These are phyloP conservation scores for Cybosia mesomella DNA, from an alignment of 2,888 invertebrate species.

Conservation along the genomic window DNA sequence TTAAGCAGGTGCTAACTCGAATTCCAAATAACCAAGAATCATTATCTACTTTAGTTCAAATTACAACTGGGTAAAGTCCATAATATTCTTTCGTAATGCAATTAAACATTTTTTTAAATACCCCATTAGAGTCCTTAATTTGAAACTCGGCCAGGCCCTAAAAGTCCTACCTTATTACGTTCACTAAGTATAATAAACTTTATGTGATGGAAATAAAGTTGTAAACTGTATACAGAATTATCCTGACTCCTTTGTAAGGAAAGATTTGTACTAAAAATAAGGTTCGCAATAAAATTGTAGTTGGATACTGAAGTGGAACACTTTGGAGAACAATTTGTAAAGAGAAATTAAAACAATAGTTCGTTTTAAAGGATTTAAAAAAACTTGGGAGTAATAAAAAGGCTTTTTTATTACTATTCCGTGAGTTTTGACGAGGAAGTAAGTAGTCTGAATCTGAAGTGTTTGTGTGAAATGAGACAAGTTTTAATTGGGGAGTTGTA, in stretches of 20 bases:
- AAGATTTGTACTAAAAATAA: conserved; percentile 49
- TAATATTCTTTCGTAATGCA: conserved; percentile 49
- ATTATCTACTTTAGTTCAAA: not conserved
- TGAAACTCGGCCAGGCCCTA: conserved; percentile 53
- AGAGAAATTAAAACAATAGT: conserved; percentile 41
- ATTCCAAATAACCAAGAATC: not conserved
- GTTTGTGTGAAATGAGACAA: not conserved
- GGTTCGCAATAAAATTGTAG: conserved; percentile 50
- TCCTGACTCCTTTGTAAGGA: conserved; percentile 31
- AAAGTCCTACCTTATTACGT: conserved; percentile 33
- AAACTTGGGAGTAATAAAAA: conserved; percentile 11
- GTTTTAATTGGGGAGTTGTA: not conserved
- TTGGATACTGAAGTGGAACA: conserved; percentile 41
- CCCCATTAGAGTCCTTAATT: conserved; percentile 71
- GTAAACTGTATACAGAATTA: conserved; percentile 3
- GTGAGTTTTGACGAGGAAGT: conserved; percentile 9
- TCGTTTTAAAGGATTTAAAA: conserved; percentile 12
- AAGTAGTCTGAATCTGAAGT: not conserved
- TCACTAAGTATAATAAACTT: conserved; percentile 14
- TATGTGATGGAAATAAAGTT: accelerated
- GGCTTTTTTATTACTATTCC: not conserved
- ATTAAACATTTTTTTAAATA: conserved; percentile 71
- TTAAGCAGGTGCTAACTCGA: not conserved
- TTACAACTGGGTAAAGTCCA: conserved; percentile 45
- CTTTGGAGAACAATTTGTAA: conserved; percentile 43